Conservation (phyloP, 2,797 vertebrate genomes). For the Halcyon badia region DNA sequence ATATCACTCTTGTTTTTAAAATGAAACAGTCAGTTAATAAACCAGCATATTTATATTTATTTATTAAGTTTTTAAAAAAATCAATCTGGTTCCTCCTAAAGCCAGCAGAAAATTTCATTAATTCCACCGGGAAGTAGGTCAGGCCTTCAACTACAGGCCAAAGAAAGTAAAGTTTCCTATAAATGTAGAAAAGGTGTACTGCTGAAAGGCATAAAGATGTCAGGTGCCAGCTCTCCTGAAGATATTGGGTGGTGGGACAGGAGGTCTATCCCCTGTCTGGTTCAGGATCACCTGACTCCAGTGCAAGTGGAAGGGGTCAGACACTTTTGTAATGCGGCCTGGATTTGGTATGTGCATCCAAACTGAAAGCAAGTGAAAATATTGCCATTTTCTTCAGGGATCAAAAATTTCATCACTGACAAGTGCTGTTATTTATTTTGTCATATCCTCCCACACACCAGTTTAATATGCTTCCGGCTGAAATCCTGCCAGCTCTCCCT, state of each 20-base stretch:
- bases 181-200: background rate
- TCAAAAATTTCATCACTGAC: background rate
- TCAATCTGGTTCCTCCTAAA: background rate
- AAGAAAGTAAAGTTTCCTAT: background rate
- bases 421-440: background rate
- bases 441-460: background rate
- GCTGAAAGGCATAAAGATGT: background rate
- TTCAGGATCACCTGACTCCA: background rate
- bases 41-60: background rate
- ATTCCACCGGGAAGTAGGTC: background rate
- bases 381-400: background rate
- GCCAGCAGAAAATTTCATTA: background rate
- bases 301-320: background rate
- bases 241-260: background rate
- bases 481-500: background rate
- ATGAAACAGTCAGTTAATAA: conserved; percentile 11
- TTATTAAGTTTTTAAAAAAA: background rate
- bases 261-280: background rate
- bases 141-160: background rate
- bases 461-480: background rate
- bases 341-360: rapidly evolving
- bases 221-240: background rate
- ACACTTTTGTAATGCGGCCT: rapidly evolving
- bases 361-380: background rate
- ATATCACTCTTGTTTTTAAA: background rate